Evolutionary conservation across 1,140 invertebrate species (phyloP).

Genomic region (Cylas formicarius): DNA sequence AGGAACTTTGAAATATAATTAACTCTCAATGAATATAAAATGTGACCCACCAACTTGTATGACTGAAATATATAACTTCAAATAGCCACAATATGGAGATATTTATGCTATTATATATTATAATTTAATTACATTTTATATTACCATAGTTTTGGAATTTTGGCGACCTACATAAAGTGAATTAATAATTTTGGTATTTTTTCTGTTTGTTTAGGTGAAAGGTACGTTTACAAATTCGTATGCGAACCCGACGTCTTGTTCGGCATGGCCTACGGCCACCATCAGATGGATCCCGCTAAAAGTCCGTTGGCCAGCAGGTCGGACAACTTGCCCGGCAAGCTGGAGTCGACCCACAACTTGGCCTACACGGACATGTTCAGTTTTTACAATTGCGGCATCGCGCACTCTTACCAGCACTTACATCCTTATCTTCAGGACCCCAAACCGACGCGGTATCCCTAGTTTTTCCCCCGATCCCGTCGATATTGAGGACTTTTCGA

Average conservation of each 20-base stretch:
- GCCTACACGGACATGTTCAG: conserved; percentile 42
- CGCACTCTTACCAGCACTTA: conserved; percentile 39
- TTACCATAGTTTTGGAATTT: conserved; percentile 5
- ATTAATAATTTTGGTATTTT: conserved; percentile 29
- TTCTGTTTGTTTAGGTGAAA: conserved; percentile 75
- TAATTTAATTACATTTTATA: not conserved
- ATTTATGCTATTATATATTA: too few relatives aligned
- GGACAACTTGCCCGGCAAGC: conserved; percentile 24
- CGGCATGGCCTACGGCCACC: conserved; percentile 65
- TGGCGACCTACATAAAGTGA: not conserved
- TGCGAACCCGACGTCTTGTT: conserved; percentile 90
- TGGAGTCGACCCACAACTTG: conserved; percentile 35
- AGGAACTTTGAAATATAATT: too few relatives aligned
- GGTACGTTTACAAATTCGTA: conserved; percentile 94
- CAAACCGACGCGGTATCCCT: conserved; percentile 11
- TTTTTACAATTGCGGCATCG: conserved; percentile 41
- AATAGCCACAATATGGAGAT: too few relatives aligned
- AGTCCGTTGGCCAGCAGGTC: conserved; percentile 16
- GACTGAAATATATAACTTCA: too few relatives aligned
- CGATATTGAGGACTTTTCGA: conserved; percentile 8
- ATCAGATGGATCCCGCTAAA: conserved; percentile 16
- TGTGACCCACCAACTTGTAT: too few relatives aligned
- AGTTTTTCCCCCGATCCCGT: too few relatives aligned
- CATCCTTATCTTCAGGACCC: conserved; percentile 38
- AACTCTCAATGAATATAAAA: too few relatives aligned